Conservation (phyloP, 2,888 invertebrate genomes). For the Heliconius charithonia region DNA sequence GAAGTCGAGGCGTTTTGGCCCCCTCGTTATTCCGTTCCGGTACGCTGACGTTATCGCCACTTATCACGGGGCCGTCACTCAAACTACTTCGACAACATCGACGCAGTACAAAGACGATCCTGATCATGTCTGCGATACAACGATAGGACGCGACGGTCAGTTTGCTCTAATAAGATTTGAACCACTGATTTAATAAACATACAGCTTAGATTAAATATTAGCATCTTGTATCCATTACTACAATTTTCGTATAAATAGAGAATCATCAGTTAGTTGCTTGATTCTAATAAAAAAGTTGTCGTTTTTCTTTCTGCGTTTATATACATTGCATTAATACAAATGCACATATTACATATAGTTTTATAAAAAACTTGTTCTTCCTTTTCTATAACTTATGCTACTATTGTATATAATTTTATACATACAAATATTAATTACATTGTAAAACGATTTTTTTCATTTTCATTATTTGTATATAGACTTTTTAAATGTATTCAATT, state of each 20-base stretch:
- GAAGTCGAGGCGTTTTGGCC: conserved; percentile 58
- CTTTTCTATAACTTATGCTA: too few species aligned
- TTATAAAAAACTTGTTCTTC: too few species aligned
- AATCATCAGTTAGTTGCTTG: background rate
- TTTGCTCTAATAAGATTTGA: conserved; percentile 31
- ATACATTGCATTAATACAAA: too few species aligned
- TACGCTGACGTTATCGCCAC: conserved; percentile 55
- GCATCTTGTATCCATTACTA: background rate
- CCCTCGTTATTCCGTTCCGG: conserved; percentile 68
- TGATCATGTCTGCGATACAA: conserved; percentile 36
- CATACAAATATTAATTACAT: too few species aligned
- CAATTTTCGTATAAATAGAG: background rate
- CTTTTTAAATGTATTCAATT: too few species aligned
- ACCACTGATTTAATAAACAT: conserved; percentile 32
- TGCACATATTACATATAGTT: too few species aligned
- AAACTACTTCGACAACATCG: conserved; percentile 46
- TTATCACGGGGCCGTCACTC: conserved; percentile 52
- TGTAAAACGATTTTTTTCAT: too few species aligned
- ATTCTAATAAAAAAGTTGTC: background rate
- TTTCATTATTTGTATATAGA: too few species aligned
- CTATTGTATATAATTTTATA: too few species aligned
- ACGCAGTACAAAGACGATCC: conserved; percentile 37
- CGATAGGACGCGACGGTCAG: conserved; percentile 19
- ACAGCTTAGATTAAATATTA: conserved; percentile 14
- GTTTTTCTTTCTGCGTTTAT: too few species aligned